Evolutionary conservation across 2,797 vertebrate species (phyloP).

Genomic region (Petrocephalus sullivani): DNA sequence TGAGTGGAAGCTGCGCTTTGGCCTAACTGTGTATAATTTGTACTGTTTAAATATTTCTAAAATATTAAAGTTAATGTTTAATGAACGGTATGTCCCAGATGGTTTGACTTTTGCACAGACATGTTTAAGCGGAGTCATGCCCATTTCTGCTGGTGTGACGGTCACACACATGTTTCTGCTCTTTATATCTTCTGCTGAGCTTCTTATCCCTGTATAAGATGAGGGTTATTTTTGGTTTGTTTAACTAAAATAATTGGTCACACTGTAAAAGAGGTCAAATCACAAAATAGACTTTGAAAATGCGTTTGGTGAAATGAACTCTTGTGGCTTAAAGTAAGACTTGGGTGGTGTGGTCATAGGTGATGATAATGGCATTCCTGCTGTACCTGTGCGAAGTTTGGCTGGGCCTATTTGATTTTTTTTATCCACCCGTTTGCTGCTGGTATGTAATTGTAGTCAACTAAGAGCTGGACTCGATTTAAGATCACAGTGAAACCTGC

Average conservation of each 20-base stretch:
- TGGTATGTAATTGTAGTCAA: background rate
- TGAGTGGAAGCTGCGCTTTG: background rate
- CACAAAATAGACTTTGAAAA: background rate
- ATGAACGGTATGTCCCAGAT: background rate
- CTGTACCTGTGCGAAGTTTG: background rate
- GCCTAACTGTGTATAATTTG: background rate
- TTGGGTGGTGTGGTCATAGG: background rate
- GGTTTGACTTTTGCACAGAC: background rate
- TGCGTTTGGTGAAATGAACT: background rate
- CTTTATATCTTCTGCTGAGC: background rate
- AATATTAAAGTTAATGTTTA: background rate
- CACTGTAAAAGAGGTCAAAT: background rate
- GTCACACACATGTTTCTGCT: background rate
- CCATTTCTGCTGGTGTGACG: background rate
- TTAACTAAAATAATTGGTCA: background rate
- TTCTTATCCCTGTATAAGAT: background rate
- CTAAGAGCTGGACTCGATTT: background rate
- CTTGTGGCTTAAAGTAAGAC: background rate
- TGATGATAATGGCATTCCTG: background rate
- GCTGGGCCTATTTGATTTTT: background rate
- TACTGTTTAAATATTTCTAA: background rate
- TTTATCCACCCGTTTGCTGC: background rate
- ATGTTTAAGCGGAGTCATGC: background rate
- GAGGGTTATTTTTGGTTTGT: background rate
- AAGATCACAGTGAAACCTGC: background rate